phyloP scores from a whole-genome alignment of 2,888 invertebrate genomes.

The Pilophorus perplexus region DNA sequence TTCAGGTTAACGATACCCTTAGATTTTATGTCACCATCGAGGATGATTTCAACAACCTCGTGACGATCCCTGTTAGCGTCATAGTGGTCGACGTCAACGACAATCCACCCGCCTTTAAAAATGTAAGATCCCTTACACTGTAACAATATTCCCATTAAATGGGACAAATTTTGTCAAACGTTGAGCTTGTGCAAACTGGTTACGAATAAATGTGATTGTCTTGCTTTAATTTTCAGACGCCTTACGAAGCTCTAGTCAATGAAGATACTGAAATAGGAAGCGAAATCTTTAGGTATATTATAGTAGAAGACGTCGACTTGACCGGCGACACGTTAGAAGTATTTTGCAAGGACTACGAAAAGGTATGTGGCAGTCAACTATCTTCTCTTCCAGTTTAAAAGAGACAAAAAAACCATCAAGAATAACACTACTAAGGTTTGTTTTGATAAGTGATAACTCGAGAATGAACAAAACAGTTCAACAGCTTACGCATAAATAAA shows the following conservation, averaged over 20 bases:
- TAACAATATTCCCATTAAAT: not conserved
- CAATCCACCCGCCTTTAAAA: conserved; percentile 75
- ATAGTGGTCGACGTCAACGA: conserved; percentile 87
- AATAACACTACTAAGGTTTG: too few species aligned
- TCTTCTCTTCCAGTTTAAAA: too few species aligned
- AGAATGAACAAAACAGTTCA: too few species aligned
- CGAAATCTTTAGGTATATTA: conserved; percentile 69
- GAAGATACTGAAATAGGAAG: conserved; percentile 73
- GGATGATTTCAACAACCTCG: conserved; percentile 73
- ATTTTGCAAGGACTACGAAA: conserved; percentile 59
- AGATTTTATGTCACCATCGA: conserved; percentile 78
- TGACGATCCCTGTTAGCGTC: conserved; percentile 73
- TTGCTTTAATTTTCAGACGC: conserved; percentile 59
- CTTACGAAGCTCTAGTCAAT: conserved; percentile 74
- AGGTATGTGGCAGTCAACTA: conserved; percentile 53
- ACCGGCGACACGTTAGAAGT: conserved; percentile 79
- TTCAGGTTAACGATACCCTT: conserved; percentile 72
- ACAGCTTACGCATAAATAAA: too few species aligned
- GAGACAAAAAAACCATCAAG: too few species aligned
- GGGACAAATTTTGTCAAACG: not conserved
- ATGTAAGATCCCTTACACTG: conserved; percentile 67
- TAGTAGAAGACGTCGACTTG: conserved; percentile 75
- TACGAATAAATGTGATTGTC: too few species aligned
- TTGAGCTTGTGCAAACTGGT: too few species aligned
- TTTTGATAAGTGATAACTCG: too few species aligned